Conservation (phyloP, 2,888 invertebrate species). For the Yponomeuta plumbellus region DNA sequence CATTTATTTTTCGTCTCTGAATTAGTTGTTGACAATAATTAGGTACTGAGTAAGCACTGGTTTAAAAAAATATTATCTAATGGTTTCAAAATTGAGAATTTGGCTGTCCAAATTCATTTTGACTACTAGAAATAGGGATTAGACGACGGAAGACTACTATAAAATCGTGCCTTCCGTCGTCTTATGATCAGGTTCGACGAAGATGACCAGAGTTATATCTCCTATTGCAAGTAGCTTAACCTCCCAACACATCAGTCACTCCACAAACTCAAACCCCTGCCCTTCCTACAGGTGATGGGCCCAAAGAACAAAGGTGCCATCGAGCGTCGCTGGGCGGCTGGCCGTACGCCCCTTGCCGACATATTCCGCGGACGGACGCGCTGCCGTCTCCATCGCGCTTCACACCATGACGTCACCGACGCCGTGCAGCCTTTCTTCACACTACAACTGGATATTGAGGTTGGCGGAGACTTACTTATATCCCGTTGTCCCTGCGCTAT, state of each 20-base stretch:
- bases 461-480: slow-evolving; percentile 41
- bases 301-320: slow-evolving; percentile 92
- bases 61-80: too few species aligned
- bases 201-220: too few species aligned
- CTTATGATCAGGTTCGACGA: too few species aligned
- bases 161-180: too few species aligned
- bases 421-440: slow-evolving; percentile 98
- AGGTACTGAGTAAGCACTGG: slow-evolving; percentile 2
- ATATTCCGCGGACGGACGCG: slow-evolving; percentile 95
- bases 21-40: slow-evolving; percentile 11
- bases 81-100: too few species aligned
- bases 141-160: too few species aligned
- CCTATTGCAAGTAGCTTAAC: too few species aligned
- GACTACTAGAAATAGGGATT: too few species aligned
- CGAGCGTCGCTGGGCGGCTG: slow-evolving; percentile 85
- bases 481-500: too few species aligned
- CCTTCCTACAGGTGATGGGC: slow-evolving; percentile 81
- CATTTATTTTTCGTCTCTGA: slow-evolving; percentile 16
- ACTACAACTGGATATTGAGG: slow-evolving; percentile 95
- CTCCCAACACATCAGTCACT: too few species aligned
- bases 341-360: slow-evolving; percentile 91
- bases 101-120: too few species aligned
- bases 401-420: slow-evolving; percentile 83
- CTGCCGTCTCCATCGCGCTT: slow-evolving; percentile 85
- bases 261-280: too few species aligned